Evolutionary conservation across 2,888 invertebrate species (phyloP), one percentile per base, ranked within the genome.

Genomic region (Beris chalybata): DNA sequence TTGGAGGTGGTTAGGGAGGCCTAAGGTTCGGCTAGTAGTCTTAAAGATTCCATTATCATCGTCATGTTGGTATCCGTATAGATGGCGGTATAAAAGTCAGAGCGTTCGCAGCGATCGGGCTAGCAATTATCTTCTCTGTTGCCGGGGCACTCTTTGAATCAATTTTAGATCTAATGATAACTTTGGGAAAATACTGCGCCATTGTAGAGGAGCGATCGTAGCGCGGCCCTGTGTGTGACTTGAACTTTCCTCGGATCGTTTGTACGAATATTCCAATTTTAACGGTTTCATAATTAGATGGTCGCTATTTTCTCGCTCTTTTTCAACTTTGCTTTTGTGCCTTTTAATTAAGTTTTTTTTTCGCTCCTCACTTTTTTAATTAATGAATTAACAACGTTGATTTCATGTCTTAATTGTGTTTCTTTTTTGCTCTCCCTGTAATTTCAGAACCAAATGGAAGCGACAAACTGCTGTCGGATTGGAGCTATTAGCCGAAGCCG

Each of bases 401-500:
- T 61, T 61, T 61, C 22, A 38, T 5, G 9, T 31, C 9, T 66
- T 55, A 64, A 38, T 38, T 38, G 38, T 59, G 44, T 66, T 32
- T 55, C 22, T 22, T 38, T 38, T 38, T 38, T 45, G n/a, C 66
- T 67, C 59, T 59, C 15, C 15, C 29, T 44, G 11, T 68, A 32
- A 11, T 75, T 75, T 77, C 84, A 85, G 86, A 87, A 98, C 98
- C 79, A 98, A 98, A 85, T 99, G 98, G 98, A 98, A 98, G 82
- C 89, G 98, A 2, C 98, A 98, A 81, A 97, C 98, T 13, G 96
- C 98, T 0, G 98, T 98, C 3, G 97, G 98, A 0, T 82, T 97
- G 73, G 99, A 99, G 79, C 87, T 99, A 48, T 83, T 99, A 66
- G 95, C 97, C 3, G 99, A 99, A 80, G 96, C 97, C 0, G 96